These are phyloP conservation scores for Cheilosia pagana DNA, from an alignment of 2,888 invertebrate species.

Conservation along the genomic window DNA sequence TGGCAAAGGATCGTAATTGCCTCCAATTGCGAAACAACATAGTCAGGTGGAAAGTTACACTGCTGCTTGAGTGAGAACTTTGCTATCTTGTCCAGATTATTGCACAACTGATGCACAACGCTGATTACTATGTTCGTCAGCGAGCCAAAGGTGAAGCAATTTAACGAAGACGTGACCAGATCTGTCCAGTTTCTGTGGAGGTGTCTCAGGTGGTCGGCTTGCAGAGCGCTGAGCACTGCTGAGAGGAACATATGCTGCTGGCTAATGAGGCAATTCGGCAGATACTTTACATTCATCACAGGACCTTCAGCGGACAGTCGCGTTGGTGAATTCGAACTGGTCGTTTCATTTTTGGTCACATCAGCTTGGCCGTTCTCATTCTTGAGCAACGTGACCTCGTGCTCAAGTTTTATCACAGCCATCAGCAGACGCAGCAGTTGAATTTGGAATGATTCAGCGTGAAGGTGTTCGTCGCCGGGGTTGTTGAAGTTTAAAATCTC, in stretches of 20 bases:
- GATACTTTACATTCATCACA: constrained; percentile 85
- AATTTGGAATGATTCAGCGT: constrained; percentile 88
- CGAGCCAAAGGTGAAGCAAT: constrained; percentile 89
- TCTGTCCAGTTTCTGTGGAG: constrained; percentile 93
- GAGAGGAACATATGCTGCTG: constrained; percentile 93
- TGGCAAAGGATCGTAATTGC: constrained; percentile 91
- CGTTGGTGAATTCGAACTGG: constrained; percentile 81
- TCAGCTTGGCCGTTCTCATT: constrained; percentile 81
- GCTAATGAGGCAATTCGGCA: constrained; percentile 87
- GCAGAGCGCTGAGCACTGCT: constrained; percentile 90
- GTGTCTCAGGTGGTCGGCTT: constrained; percentile 88
- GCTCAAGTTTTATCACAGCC: constrained; percentile 90
- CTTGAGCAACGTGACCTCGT: constrained; percentile 86
- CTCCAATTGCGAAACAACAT: constrained; percentile 90
- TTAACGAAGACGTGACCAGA: constrained; percentile 91
- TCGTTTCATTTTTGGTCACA: constrained; percentile 76
- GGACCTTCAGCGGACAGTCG: constrained; percentile 78
- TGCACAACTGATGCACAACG: constrained; percentile 89
- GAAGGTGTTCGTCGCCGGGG: constrained; percentile 86
- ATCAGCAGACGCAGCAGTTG: constrained; percentile 88
- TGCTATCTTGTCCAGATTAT: constrained; percentile 88
- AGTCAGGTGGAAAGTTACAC: constrained; percentile 87
- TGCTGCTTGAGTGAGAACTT: constrained; percentile 80
- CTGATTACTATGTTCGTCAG: constrained; percentile 90
- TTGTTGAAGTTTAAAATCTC: constrained; percentile 90